Conservation (phyloP, 2,888 invertebrate genomes). For the Ectemnius cavifrons region DNA sequence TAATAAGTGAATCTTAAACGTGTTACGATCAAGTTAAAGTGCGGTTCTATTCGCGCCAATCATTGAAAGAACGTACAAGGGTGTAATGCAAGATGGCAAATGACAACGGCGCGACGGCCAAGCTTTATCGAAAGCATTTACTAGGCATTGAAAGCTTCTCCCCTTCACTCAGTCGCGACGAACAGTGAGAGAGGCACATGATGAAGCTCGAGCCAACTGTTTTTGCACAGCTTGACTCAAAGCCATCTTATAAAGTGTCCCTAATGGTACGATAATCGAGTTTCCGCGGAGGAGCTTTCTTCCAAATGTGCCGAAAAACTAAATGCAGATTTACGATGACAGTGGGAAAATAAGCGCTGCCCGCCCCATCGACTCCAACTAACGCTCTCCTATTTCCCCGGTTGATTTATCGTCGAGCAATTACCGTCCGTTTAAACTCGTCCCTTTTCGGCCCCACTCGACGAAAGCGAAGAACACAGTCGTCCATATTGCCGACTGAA, state of each 20-base stretch:
- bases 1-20: no score
- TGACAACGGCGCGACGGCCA: no score
- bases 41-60: no score
- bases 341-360: slow-evolving; percentile 8
- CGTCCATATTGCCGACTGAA: no score
- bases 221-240: slow-evolving; percentile 19
- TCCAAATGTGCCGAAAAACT: not conserved
- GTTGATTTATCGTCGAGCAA: not conserved
- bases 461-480: no score
- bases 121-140: not conserved
- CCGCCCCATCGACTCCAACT: not conserved
- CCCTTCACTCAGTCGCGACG: not conserved
- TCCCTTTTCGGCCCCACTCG: no score
- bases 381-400: no score
- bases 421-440: no score
- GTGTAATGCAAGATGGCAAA: no score
- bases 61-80: no score
- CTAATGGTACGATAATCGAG: slow-evolving; percentile 34
- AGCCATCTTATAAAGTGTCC: slow-evolving; percentile 11
- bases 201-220: slow-evolving; percentile 20
- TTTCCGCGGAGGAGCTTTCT: slow-evolving; percentile 15
- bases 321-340: slow-evolving; percentile 19
- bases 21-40: no score
- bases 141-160: not conserved
- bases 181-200: not conserved